A percentile compares a stretch with the other conserved stretches of the same genome.
These are phyloP conservation scores for Ochropleura plecta DNA, from an alignment of 2,888 invertebrate genomes.

Conservation along the genomic window DNA sequence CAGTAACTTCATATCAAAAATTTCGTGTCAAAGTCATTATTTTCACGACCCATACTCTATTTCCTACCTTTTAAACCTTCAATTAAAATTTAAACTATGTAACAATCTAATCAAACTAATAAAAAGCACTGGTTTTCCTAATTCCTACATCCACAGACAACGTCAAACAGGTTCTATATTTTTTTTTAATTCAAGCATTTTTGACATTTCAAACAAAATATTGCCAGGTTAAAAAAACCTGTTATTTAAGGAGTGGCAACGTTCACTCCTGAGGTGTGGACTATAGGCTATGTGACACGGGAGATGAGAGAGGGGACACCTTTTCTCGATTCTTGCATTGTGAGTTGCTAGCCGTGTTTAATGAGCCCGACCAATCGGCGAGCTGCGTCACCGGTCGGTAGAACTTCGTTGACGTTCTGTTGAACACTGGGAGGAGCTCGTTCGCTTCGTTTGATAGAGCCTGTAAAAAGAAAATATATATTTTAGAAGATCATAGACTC, in stretches of 20 bases:
- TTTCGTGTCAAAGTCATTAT: constrained; percentile 11
- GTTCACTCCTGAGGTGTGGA: constrained; percentile 60
- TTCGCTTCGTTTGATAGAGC: constrained; percentile 99
- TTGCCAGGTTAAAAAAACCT: constrained; percentile 35
- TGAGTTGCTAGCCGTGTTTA: constrained; percentile 75
- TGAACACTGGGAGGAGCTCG: constrained; percentile 99
- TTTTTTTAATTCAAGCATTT: constrained; percentile 29
- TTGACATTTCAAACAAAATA: constrained; percentile 17
- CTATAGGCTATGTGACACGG: constrained; percentile 76
- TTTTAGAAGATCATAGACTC: background rate
- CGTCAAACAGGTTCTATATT: constrained; percentile 12
- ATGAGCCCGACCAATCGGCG: constrained; percentile 95
- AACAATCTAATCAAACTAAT: constrained; percentile 8
- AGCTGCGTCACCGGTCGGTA: constrained; percentile 95
- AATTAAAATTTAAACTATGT: constrained; percentile 26
- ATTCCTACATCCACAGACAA: constrained; percentile 30
- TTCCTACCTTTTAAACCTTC: background rate
- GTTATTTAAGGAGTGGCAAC: constrained; percentile 30
- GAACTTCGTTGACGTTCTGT: constrained; percentile 97
- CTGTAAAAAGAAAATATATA: constrained; percentile 86
- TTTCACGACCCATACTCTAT: constrained; percentile 5
- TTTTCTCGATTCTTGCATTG: constrained; percentile 76
- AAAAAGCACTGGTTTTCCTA: constrained; percentile 52
- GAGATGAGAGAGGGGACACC: constrained; percentile 76
- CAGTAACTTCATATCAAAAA: constrained; percentile 6